These are phyloP conservation scores for Ctenopoma kingsleyae DNA, from an alignment of 2,797 vertebrate species.

Conservation along the genomic window DNA sequence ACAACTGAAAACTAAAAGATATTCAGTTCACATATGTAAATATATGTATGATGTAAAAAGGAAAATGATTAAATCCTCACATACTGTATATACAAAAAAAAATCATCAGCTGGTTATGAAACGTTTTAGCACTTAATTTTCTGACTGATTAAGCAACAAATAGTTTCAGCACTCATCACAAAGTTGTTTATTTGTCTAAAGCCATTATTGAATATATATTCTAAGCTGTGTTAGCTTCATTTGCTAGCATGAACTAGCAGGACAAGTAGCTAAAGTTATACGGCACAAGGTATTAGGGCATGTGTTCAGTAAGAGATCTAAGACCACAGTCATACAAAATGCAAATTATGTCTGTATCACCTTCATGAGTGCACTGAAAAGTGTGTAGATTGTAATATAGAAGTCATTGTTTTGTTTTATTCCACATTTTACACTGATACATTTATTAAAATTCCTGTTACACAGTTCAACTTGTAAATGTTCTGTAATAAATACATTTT, in stretches of 20 bases:
- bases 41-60: neutral
- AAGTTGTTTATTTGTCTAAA: neutral
- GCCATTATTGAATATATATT: neutral
- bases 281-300: neutral
- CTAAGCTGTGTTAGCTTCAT: neutral
- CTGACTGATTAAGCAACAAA: neutral
- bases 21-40: neutral
- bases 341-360: neutral
- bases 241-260: neutral
- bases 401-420: neutral
- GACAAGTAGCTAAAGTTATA: neutral
- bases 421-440: neutral
- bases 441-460: neutral
- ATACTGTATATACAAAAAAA: too few relatives aligned
- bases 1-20: neutral
- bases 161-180: neutral
- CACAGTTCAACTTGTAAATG: neutral
- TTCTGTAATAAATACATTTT: conserved; percentile 41
- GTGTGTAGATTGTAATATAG: neutral
- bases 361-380: neutral
- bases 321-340: conserved; percentile 15
- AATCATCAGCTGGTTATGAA: too few relatives aligned
- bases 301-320: neutral
- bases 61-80: neutral
- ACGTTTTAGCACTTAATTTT: neutral